Conservation (phyloP, 2,797 vertebrate species). For the Melanotaenia parkinsoni region DNA sequence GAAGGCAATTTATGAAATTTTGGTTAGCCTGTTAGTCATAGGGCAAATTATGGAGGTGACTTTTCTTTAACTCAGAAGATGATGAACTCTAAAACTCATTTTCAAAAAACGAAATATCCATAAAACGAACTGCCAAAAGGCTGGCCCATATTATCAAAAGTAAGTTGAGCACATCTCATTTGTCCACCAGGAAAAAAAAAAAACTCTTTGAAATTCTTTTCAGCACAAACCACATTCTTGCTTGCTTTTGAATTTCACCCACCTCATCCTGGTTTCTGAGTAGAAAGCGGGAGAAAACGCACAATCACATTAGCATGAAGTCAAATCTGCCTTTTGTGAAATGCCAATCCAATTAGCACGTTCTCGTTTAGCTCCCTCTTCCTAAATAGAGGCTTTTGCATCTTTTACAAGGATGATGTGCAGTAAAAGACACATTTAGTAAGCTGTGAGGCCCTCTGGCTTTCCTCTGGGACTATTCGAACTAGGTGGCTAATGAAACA, state of each 20-base stretch:
- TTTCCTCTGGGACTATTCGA: conserved; percentile 71
- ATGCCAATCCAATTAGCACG: conserved; percentile 80
- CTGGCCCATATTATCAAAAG: conserved; percentile 18
- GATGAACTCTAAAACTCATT: background rate
- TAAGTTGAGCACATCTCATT: conserved; percentile 32
- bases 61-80: background rate
- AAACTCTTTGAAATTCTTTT: conserved; percentile 25
- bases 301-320: conserved; percentile 78
- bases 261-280: conserved; percentile 59
- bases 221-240: conserved; percentile 31
- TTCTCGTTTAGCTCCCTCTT: conserved; percentile 64
- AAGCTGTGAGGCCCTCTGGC: conserved; percentile 66
- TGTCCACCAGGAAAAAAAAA: conserved; percentile 1
- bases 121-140: background rate
- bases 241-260: conserved; percentile 60
- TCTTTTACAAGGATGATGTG: conserved; percentile 74
- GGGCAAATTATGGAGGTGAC: background rate
- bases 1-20: background rate
- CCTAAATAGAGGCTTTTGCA: conserved; percentile 74
- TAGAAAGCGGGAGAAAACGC: conserved; percentile 44
- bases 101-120: background rate
- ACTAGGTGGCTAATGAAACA: conserved; percentile 76
- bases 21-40: background rate
- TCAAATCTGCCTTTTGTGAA: conserved; percentile 81
- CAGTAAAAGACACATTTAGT: conserved; percentile 76